These are phyloP conservation scores for Sebastes melanostomus DNA, from an alignment of 2,797 vertebrate species.

Conservation along the genomic window DNA sequence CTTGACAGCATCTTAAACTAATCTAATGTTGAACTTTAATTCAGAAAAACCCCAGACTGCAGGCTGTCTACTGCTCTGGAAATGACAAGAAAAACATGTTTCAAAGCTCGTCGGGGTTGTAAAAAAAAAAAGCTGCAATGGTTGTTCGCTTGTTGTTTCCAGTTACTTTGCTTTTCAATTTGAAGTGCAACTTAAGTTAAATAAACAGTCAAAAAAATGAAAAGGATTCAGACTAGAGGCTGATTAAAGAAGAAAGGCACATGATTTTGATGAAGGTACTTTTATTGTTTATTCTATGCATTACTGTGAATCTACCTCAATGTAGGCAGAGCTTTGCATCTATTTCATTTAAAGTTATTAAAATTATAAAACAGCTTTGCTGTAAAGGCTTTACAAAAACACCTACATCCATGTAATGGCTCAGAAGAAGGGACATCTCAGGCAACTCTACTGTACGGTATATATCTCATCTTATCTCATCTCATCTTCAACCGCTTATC, in stretches of 20 bases:
- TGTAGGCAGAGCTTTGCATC: background rate
- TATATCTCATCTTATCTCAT: background rate
- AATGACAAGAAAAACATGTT: background rate
- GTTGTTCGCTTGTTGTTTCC: background rate
- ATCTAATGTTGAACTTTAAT: background rate
- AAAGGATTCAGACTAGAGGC: background rate
- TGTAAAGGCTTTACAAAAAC: background rate
- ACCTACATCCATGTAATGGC: background rate
- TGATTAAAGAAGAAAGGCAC: background rate
- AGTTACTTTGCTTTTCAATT: background rate
- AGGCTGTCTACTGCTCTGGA: background rate
- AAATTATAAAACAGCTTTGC: background rate
- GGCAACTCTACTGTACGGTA: background rate
- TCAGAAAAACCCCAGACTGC: background rate
- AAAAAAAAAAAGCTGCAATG: background rate
- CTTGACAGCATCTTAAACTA: background rate
- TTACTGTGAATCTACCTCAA: background rate
- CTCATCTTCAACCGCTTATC: too few species aligned
- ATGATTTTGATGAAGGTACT: background rate
- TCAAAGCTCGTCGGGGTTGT: background rate
- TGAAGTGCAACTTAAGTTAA: background rate
- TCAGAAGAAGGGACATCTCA: background rate
- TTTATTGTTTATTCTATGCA: background rate
- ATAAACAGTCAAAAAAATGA: background rate
- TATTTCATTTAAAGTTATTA: background rate